phyloP scores from a whole-genome alignment of 2,888 invertebrate species.

The Agrotis ipsilon region DNA sequence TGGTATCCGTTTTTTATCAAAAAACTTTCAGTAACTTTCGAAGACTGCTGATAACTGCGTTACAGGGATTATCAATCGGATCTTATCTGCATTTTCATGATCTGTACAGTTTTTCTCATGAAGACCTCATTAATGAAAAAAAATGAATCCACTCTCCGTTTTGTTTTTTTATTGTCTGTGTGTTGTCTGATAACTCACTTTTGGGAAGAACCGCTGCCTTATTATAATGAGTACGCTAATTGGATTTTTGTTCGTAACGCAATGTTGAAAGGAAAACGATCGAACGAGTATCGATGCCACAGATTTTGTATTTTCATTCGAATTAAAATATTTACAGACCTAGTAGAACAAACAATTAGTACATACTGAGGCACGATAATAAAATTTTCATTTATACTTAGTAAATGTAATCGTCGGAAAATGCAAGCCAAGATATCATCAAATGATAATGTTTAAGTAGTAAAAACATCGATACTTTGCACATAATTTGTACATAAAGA shows the following conservation, averaged over 20 bases:
- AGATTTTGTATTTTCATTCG: no score
- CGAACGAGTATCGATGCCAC: no score
- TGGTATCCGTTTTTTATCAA: no score
- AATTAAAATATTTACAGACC: neutral
- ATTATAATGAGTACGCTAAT: no score
- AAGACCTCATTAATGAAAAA: neutral
- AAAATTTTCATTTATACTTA: neutral
- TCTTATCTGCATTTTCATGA: neutral
- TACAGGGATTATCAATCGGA: no score
- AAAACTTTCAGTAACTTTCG: no score
- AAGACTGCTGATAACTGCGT: no score
- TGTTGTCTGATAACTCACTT: neutral
- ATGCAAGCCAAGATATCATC: neutral
- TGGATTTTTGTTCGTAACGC: no score
- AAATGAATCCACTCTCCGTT: no score
- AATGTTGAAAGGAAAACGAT: no score
- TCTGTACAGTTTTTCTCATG: conserved; percentile 8
- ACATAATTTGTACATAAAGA: conserved; percentile 48
- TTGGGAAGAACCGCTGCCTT: neutral
- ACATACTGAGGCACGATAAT: neutral
- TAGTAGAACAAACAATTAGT: no score
- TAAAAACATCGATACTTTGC: conserved; percentile 11
- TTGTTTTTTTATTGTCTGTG: neutral
- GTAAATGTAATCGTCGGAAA: neutral
- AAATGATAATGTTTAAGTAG: neutral